phyloP scores from a whole-genome alignment of 2,797 vertebrate genomes.

The Spinus pinus region DNA sequence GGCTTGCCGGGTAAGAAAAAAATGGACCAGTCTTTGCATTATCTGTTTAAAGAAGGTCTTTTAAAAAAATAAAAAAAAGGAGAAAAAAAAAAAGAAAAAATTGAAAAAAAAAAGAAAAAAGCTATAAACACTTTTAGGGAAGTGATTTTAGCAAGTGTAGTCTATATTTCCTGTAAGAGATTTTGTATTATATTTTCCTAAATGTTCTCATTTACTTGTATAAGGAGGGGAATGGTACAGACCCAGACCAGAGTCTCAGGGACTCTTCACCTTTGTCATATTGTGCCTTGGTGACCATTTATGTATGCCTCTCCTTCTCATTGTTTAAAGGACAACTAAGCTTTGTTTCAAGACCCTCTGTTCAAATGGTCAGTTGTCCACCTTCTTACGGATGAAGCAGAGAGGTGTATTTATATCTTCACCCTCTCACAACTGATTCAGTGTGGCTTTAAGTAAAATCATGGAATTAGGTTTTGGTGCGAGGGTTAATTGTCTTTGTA shows the following conservation, averaged over 20 bases:
- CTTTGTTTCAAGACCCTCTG: conserved; percentile 50
- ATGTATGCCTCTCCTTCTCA: conserved; percentile 63
- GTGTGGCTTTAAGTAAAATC: conserved; percentile 57
- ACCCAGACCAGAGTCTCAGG: conserved; percentile 81
- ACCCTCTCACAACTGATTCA: conserved; percentile 47
- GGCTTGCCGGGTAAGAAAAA: conserved; percentile 72
- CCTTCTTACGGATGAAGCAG: conserved; percentile 47
- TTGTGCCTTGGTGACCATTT: conserved; percentile 91
- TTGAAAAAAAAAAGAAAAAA: conserved; percentile 54
- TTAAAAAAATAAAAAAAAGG: conserved; percentile 61
- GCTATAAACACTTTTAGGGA: conserved; percentile 78
- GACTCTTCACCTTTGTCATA: conserved; percentile 85
- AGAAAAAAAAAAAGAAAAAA: neutral
- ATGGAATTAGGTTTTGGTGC: conserved; percentile 23
- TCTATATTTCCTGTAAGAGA: conserved; percentile 91
- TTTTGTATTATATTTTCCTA: conserved; percentile 99
- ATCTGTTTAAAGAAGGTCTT: conserved; percentile 73
- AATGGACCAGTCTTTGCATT: conserved; percentile 75
- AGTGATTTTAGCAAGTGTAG: conserved; percentile 83
- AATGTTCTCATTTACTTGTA: conserved; percentile 87
- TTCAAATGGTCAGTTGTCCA: conserved; percentile 50
- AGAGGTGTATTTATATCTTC: conserved; percentile 28
- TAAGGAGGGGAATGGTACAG: conserved; percentile 78
- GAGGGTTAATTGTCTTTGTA: conserved; percentile 25
- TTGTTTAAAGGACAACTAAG: conserved; percentile 58